Conservation (phyloP, 2,113 vertebrate genomes). For the Epinephelus cyanopodus region DNA sequence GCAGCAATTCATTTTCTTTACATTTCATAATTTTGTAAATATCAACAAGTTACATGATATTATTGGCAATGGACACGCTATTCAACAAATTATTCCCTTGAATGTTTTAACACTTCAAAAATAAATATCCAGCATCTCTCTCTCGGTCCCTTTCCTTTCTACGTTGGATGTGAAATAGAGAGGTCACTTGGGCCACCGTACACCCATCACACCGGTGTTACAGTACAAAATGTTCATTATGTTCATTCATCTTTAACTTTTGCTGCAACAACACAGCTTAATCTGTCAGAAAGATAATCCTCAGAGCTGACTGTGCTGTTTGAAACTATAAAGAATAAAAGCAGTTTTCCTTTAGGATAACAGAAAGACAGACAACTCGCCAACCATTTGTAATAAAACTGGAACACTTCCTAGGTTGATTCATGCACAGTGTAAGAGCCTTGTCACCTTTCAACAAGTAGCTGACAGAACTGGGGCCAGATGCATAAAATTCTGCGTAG, state of each 20-base stretch:
- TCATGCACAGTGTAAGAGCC: not conserved
- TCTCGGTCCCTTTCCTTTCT: not conserved
- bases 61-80: not conserved
- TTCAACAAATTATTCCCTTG: not conserved
- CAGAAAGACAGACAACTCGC: not conserved
- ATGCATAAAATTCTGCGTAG: no score
- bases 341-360: not conserved
- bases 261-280: not conserved
- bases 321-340: not conserved
- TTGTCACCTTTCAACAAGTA: not conserved
- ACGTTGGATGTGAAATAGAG: conserved; percentile 13
- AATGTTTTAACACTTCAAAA: not conserved
- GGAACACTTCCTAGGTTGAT: not conserved
- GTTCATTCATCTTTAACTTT: not conserved
- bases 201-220: not conserved
- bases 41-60: not conserved
- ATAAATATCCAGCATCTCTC: not conserved
- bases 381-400: not conserved
- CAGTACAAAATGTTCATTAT: not conserved
- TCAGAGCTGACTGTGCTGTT: not conserved
- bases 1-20: not conserved
- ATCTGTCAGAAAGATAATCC: not conserved
- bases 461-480: not conserved
- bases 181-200: not conserved
- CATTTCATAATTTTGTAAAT: not conserved